phyloP scores from a whole-genome alignment of 64 coral and sea anemone species.

The Anthopleura sola region DNA sequence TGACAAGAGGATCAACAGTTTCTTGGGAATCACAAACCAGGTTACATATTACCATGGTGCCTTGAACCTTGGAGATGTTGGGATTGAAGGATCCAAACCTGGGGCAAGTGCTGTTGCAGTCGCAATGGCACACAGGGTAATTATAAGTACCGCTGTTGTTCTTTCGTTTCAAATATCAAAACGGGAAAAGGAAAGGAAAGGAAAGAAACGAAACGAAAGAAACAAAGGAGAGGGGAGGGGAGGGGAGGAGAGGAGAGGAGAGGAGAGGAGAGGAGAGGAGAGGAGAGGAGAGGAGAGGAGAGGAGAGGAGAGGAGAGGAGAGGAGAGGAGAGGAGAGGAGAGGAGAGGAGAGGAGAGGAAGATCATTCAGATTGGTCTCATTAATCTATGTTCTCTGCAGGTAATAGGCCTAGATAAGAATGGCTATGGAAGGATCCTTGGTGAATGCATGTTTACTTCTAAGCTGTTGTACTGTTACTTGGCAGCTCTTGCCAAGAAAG shows the following conservation, averaged over 20 bases:
- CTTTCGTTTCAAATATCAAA: neutral
- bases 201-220: neutral
- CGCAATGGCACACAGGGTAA: slow-evolving; percentile 77
- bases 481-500: slow-evolving; percentile 39
- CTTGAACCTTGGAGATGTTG: slow-evolving; percentile 70
- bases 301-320: neutral
- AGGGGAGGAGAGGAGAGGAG: neutral
- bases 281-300: neutral
- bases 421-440: slow-evolving; percentile 84
- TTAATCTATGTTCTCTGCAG: slow-evolving; percentile 16
- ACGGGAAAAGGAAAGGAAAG: neutral
- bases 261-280: neutral
- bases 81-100: slow-evolving; percentile 87
- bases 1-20: slow-evolving; percentile 64
- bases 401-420: slow-evolving; percentile 80
- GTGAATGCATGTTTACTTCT: slow-evolving; percentile 80
- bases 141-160: neutral
- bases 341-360: neutral
- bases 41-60: slow-evolving; percentile 69
- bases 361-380: neutral
- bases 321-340: neutral
- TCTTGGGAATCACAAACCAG: slow-evolving; percentile 62
- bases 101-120: slow-evolving; percentile 75
- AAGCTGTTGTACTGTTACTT: slow-evolving; percentile 92
- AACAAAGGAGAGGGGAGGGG: neutral